Conservation (phyloP, 2,888 invertebrate genomes). For the Exephanes ischioxanthus region DNA sequence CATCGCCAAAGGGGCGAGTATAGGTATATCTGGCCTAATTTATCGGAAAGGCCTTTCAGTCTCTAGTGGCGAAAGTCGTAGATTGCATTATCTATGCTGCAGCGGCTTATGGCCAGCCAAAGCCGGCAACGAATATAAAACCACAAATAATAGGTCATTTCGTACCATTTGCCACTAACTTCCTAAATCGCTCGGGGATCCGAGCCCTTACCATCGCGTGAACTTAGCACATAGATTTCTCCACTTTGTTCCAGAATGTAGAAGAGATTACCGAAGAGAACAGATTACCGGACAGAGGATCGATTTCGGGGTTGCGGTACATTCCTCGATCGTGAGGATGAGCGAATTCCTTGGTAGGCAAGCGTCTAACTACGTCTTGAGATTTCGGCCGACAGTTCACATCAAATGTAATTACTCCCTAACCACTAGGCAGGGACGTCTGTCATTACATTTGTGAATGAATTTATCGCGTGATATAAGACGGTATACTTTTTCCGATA, state of each 20-base stretch:
- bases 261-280: conserved; percentile 77
- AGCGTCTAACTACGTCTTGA: conserved; percentile 76
- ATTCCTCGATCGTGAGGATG: conserved; percentile 81
- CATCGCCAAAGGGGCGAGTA: no score
- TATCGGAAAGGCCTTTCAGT: conserved; percentile 64
- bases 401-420: conserved; percentile 60
- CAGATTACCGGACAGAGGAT: conserved; percentile 78
- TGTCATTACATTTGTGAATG: not conserved
- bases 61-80: conserved; percentile 78
- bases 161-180: conserved; percentile 73
- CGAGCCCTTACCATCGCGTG: conserved; percentile 67
- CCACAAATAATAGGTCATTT: conserved; percentile 64
- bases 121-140: conserved; percentile 65
- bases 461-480: not conserved
- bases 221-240: conserved; percentile 80
- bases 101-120: conserved; percentile 74
- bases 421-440: not conserved
- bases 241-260: conserved; percentile 80
- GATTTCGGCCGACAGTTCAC: not conserved
- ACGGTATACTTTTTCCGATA: not conserved
- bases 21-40: not conserved
- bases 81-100: conserved; percentile 74
- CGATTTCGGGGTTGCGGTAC: conserved; percentile 75
- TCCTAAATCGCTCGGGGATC: conserved; percentile 55
- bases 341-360: conserved; percentile 80